These are phyloP conservation scores for Taenioides sp. DNA, from an alignment of 2,797 vertebrate genomes.

Conservation along the genomic window DNA sequence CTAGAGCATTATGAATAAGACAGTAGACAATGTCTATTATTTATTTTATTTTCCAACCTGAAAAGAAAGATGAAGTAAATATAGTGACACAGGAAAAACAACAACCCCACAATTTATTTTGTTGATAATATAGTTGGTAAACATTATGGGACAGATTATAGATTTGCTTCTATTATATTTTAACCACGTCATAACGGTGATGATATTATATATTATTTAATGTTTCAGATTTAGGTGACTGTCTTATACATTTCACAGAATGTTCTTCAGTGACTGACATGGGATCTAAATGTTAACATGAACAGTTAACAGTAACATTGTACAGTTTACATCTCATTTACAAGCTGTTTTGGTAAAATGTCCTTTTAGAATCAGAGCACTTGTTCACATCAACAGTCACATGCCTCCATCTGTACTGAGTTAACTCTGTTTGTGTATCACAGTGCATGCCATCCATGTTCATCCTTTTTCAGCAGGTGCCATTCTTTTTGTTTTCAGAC, in stretches of 20 bases:
- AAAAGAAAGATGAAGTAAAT: no score
- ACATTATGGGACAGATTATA: no score
- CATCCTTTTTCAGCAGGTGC: conserved; percentile 22
- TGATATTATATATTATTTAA: no score
- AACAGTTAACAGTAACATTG: conserved; percentile 13
- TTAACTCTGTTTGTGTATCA: conserved; percentile 21
- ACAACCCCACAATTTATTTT: no score
- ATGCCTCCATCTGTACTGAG: conserved; percentile 34
- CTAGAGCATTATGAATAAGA: neutral
- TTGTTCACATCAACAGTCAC: conserved; percentile 10
- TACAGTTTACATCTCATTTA: conserved; percentile 36
- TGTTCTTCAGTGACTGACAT: neutral
- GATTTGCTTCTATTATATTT: no score
- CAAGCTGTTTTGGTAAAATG: conserved; percentile 34
- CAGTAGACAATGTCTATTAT: neutral
- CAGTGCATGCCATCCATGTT: conserved; percentile 1
- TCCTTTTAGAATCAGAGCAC: conserved; percentile 29
- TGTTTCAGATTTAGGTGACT: no score
- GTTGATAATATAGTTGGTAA: no score
- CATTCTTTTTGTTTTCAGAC: neutral
- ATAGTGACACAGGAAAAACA: no score
- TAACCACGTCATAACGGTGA: no score
- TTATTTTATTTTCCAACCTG: no score
- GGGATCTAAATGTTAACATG: neutral
- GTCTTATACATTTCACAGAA: no score